phyloP scores from a whole-genome alignment of 2,113 vertebrate species.

The sheep (Ovis aries) region DNA sequence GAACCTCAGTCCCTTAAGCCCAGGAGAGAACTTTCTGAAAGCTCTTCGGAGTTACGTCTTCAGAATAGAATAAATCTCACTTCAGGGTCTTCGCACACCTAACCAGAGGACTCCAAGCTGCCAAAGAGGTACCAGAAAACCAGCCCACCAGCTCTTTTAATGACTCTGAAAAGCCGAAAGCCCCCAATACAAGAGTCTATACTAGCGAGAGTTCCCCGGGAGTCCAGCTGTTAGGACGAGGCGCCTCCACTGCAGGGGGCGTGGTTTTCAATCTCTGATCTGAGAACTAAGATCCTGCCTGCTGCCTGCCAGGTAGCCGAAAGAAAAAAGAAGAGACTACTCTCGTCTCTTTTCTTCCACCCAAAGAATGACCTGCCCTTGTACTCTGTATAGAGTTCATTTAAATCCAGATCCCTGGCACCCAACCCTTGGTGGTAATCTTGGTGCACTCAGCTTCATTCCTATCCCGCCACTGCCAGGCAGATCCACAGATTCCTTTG shows the following conservation, averaged over 20 bases:
- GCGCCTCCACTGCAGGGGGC: not conserved
- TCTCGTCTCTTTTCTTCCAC: not conserved
- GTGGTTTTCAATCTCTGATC: not conserved
- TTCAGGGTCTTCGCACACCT: not conserved
- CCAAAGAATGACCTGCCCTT: not conserved
- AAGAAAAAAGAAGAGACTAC: not conserved
- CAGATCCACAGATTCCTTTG: not conserved
- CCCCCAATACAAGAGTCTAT: not conserved
- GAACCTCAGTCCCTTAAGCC: not conserved
- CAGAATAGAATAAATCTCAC: not conserved
- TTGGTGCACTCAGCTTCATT: too few species aligned
- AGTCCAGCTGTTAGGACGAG: not conserved
- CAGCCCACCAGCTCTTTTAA: not conserved
- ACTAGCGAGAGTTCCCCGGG: not conserved
- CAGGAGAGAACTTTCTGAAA: not conserved
- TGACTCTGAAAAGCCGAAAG: not conserved
- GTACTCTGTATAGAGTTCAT: not conserved
- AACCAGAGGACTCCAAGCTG: not conserved
- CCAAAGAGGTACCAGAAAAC: not conserved
- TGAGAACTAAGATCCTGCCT: not conserved
- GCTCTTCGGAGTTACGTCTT: not conserved
- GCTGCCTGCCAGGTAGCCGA: not conserved
- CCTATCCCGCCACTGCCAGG: not conserved
- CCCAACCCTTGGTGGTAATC: not conserved
- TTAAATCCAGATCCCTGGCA: not conserved